Conservation (phyloP, 2,888 invertebrate species). For the Lasioglossum marginatum region DNA sequence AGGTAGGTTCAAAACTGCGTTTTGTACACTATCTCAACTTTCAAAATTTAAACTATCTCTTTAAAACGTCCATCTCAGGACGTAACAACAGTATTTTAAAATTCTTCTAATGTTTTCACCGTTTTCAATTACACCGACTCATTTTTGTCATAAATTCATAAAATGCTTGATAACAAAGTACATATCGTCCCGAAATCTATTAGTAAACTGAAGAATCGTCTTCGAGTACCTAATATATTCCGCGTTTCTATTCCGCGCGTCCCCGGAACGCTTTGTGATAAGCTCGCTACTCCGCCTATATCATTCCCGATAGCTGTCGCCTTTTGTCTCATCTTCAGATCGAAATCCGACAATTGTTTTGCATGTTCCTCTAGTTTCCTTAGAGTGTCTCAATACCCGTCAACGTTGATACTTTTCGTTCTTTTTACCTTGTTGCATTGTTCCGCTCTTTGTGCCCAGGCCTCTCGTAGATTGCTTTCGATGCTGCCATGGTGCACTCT, state of each 20-base stretch:
- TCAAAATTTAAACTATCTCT: no score
- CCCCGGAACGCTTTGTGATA: not conserved
- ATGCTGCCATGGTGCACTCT: conserved; percentile 5
- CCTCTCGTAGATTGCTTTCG: conserved; percentile 54
- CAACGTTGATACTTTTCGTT: conserved; percentile 31
- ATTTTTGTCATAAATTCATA: no score
- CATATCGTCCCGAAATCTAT: not conserved
- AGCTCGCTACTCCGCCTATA: not conserved
- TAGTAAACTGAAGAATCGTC: not conserved
- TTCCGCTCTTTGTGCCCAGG: conserved; percentile 47
- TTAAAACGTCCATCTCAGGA: no score
- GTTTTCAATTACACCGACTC: no score
- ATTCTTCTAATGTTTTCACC: no score
- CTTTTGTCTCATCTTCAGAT: conserved; percentile 40
- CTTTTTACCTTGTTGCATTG: conserved; percentile 54
- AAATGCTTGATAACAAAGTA: no score
- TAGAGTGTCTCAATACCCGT: conserved; percentile 27
- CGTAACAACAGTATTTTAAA: no score
- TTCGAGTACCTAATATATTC: not conserved
- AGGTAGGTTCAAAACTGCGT: no score
- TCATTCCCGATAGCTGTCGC: not conserved
- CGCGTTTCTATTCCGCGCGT: not conserved
- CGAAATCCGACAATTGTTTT: conserved; percentile 45
- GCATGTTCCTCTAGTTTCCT: conserved; percentile 22
- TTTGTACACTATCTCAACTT: no score